phyloP scores from a whole-genome alignment of 2,113 vertebrate species.

The Clinocottus analis region DNA sequence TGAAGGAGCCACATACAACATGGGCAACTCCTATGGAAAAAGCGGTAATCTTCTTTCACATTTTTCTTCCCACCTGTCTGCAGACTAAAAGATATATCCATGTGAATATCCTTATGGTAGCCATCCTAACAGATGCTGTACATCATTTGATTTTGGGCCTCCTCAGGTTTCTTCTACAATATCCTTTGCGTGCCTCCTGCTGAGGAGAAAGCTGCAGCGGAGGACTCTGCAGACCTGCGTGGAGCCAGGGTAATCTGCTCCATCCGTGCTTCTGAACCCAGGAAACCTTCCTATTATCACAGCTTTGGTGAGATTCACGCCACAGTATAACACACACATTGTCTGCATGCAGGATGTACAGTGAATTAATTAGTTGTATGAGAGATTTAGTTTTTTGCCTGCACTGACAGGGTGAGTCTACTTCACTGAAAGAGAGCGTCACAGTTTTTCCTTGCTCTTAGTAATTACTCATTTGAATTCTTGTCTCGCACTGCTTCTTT shows the following conservation, averaged over 20 bases:
- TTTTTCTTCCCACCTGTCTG: neutral
- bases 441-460: conserved; percentile 12
- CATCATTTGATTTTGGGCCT: conserved; percentile 1
- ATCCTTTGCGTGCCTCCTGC: conserved; percentile 88
- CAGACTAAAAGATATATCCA: neutral
- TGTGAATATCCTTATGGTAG: neutral
- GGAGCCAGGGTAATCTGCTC: conserved; percentile 89
- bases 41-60: conserved; percentile 61
- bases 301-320: conserved; percentile 88
- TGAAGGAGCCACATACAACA: conserved; percentile 92
- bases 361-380: conserved; percentile 33
- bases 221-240: conserved; percentile 77
- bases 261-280: conserved; percentile 82
- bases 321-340: conserved; percentile 7
- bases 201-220: conserved; percentile 67
- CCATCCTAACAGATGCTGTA: neutral
- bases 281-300: conserved; percentile 93
- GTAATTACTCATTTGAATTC: conserved; percentile 68
- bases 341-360: conserved; percentile 24
- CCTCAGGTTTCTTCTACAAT: conserved; percentile 88
- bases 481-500: conserved; percentile 23
- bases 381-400: conserved; percentile 1
- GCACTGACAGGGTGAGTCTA: conserved; percentile 32
- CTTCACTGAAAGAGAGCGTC: conserved; percentile 25
- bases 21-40: conserved; percentile 91